Base-by-base conservation (phyloP, 2,888 invertebrate species). In the Scaptomyza parva region DNA sequence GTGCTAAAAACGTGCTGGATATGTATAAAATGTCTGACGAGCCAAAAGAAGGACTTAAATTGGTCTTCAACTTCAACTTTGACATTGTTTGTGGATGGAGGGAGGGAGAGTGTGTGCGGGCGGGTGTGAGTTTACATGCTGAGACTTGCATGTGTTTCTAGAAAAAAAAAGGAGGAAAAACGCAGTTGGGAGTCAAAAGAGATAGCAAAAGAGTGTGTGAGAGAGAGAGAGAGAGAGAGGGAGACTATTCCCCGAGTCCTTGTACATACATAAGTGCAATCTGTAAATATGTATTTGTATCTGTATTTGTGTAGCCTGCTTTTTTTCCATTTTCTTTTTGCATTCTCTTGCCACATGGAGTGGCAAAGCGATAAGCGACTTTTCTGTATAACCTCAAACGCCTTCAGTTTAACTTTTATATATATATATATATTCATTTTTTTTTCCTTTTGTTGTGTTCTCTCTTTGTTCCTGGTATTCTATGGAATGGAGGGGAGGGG, bases 201-300 rank as follows among this genome's bases (percentile, higher is more conserved):
- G 5, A n/a, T 41, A 61, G 53, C 52, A 33, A 55, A 64, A 54
- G 40, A 70, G 61, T 58, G n/a, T n/a, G n/a, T n/a, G n/a, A n/a
- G n/a, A n/a, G n/a, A n/a, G n/a, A n/a, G n/a, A n/a, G n/a, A n/a
- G n/a, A n/a, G n/a, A n/a, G n/a, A n/a, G n/a, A n/a, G n/a, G n/a
- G n/a, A n/a, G n/a, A n/a, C n/a, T n/a, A n/a, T n/a, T n/a, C 54
- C 33, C 47, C 47, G 65, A 69, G 76, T 76, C 58, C 72, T 63
- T 69, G 48, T 69, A 14, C 26, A n/a, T 39, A 41, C 44, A 35
- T 39, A 57, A 69, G 62, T 63, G 60, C 44, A 55, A 55, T 54
- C 26, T 67, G 20, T 20, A 53, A 28, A 47, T 53, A 18, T 66
- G 22, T n/a, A 40, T 30, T 11, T 41, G 40, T 47, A 39, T 47